Percentiles rank a stretch among this genome's conserved stretches.
These are phyloP conservation scores for Montifringilla adamsi DNA, from an alignment of 2,113 vertebrate genomes.

Conservation along the genomic window DNA sequence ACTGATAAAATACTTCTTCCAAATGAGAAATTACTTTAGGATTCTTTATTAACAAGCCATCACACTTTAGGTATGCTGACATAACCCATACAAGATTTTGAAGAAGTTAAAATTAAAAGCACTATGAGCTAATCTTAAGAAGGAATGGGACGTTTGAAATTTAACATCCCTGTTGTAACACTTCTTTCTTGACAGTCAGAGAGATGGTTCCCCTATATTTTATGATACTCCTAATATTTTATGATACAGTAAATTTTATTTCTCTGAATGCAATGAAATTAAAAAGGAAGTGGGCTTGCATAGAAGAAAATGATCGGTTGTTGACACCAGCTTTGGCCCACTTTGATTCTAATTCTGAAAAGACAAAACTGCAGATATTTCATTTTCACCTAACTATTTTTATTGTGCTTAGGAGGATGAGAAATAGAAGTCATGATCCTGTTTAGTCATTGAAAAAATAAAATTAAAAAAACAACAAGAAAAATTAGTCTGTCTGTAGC, in stretches of 20 bases:
- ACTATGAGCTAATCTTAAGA: not conserved
- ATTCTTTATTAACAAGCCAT: not conserved
- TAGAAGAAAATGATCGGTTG: not conserved
- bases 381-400: not conserved
- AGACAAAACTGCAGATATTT: not conserved
- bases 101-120: not conserved
- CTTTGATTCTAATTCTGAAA: not conserved
- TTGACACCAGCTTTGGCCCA: not conserved
- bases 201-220: not conserved
- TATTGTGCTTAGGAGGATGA: not conserved
- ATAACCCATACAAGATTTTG: not conserved
- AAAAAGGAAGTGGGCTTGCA: not conserved
- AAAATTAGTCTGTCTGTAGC: not conserved
- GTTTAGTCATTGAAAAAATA: not conserved
- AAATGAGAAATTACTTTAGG: not conserved
- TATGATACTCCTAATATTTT: not conserved
- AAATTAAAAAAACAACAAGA: not conserved
- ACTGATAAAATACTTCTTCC: not conserved
- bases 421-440: not conserved
- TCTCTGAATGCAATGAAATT: not conserved
- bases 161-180: not conserved
- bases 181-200: not conserved
- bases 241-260: not conserved
- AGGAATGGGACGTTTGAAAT: not conserved
- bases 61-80: conserved; percentile 43